Base-by-base conservation (phyloP, 2,113 vertebrate species). In the Ondatra zibethicus region DNA sequence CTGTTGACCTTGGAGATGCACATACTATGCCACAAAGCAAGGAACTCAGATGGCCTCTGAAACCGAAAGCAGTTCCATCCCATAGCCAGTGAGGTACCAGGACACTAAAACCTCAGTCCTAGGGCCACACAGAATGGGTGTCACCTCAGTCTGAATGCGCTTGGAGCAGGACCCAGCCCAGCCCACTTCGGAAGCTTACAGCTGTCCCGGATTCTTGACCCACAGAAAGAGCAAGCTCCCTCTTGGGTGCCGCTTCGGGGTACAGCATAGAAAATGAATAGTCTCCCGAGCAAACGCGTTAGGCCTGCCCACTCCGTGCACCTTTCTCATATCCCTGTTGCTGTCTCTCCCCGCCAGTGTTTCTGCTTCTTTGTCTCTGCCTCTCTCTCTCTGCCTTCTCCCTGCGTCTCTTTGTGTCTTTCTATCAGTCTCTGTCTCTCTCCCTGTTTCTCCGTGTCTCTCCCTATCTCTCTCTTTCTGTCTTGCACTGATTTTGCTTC, bases 201-300 rank as follows among this genome's bases (percentile, higher is more conserved):
- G 1, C 47, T 6, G 2, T 0, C 31, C 13, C 0, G 0, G 42
- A 50, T 2, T 73, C 58, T 80, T 19, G 47, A 33, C 36, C 45
- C 39, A 29, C 39, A 55, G 31, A 42, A 27, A 3, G 55, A 2
- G 0, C 7, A 68, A 12, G 70, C 21, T 27, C 11, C 1, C 2
- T 8, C 3, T 4, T 2, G 5, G 63, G 31, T 14, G 45, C 33
- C 16, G 6, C n/a, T 76, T 10, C 7, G n/a, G 61, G 42, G 50
- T 29, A 29, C 77, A 11, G 8, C 12, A 0, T 0, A 42, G 17
- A 65, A 73, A 19, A 89, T 2, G 4, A 19, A 21, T 25, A 1
- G 5, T 47, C 17, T 39, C 21, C 42, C 12, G 12, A 58, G 5
- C 11, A 1, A 13, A 10, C 21, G 7, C 11, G 31, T 29, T 36